Evolutionary conservation across 2,888 invertebrate species (phyloP).

Genomic region (Conomelus anceps): DNA sequence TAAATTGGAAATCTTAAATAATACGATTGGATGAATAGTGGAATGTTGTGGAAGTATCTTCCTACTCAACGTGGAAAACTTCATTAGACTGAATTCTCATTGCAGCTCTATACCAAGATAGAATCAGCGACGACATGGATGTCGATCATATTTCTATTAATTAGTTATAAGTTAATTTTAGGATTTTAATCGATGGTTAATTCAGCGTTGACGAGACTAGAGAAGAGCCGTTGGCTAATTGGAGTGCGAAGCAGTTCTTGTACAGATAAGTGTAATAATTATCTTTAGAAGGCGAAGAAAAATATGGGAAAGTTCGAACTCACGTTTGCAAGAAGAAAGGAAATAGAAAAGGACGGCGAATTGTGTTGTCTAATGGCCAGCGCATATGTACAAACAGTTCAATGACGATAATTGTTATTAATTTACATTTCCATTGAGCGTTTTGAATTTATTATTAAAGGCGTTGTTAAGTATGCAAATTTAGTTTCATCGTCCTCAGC

Average conservation of each 20-base stretch:
- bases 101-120: background rate
- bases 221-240: background rate
- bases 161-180: background rate
- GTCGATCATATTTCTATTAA: background rate
- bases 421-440: background rate
- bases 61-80: background rate
- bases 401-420: background rate
- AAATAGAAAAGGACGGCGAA: background rate
- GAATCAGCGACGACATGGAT: background rate
- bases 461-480: background rate
- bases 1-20: too few species aligned
- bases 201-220: background rate
- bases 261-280: background rate
- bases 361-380: background rate
- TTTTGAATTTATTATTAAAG: background rate
- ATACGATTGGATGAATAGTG: too few species aligned
- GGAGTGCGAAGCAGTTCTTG: background rate
- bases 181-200: background rate
- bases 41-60: too few species aligned
- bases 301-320: background rate
- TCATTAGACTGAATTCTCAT: background rate
- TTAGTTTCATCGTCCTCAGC: background rate
- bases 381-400: background rate
- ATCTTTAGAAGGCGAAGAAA: background rate
- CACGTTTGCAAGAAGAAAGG: background rate